These are phyloP conservation scores for Limenitis camilla DNA, from an alignment of 2,888 invertebrate species.

Conservation along the genomic window DNA sequence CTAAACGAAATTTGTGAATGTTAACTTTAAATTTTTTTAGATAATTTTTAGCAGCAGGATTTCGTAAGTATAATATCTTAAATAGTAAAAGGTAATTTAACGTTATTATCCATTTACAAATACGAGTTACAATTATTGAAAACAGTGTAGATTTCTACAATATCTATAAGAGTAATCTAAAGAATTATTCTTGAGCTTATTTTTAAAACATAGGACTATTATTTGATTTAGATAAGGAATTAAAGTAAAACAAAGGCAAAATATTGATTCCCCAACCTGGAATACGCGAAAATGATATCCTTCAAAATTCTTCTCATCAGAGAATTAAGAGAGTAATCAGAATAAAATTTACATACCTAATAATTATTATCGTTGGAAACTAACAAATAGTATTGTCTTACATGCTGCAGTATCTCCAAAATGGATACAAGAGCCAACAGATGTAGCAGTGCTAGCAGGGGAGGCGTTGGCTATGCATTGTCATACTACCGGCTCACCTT, in stretches of 20 bases:
- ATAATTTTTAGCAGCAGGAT: not conserved
- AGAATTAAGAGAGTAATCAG: not conserved
- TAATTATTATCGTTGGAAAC: not conserved
- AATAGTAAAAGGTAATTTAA: too few species aligned
- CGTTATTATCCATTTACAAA: too few species aligned
- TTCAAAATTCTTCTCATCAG: too few species aligned
- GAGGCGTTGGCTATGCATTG: slow-evolving; percentile 80
- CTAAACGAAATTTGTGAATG: not conserved
- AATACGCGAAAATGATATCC: too few species aligned
- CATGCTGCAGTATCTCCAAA: slow-evolving; percentile 82
- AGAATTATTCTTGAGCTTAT: too few species aligned
- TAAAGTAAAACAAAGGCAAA: too few species aligned
- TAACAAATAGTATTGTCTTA: slow-evolving; percentile 14
- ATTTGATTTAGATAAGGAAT: too few species aligned
- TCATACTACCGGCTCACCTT: slow-evolving; percentile 84
- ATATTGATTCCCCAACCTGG: too few species aligned
- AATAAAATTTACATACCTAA: not conserved
- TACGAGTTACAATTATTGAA: too few species aligned
- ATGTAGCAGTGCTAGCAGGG: slow-evolving; percentile 82
- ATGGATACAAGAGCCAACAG: slow-evolving; percentile 82
- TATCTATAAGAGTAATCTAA: too few species aligned
- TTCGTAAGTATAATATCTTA: slow-evolving; percentile 4
- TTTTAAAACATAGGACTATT: too few species aligned
- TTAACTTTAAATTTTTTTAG: not conserved
- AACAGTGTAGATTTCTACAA: too few species aligned